Conservation (phyloP, 2,888 invertebrate species). For the Netelia inedita region DNA sequence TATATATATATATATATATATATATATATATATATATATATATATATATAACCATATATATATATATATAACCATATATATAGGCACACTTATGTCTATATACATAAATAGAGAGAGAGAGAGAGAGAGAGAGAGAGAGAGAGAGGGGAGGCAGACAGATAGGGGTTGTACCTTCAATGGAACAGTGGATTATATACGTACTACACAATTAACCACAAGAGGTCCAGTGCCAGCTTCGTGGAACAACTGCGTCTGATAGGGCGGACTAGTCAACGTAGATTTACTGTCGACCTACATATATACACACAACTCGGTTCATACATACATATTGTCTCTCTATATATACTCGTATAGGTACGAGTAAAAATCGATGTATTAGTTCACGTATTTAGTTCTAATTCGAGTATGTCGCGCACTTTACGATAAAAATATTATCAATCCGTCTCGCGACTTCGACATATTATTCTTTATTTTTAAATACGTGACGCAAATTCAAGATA, state of each 20-base stretch:
- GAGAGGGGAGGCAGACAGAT: not conserved
- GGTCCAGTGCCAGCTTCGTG: not conserved
- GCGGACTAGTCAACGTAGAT: not conserved
- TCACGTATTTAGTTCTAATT: too few species aligned
- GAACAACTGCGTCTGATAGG: slow-evolving; percentile 29
- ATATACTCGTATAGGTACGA: not conserved
- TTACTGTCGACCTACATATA: not conserved
- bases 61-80: too few species aligned
- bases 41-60: not conserved
- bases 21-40: too few species aligned
- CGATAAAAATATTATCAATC: too few species aligned
- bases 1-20: too few species aligned
- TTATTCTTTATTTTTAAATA: too few species aligned
- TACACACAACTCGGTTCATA: too few species aligned
- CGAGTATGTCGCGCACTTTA: too few species aligned
- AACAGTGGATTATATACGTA: slow-evolving; percentile 12
- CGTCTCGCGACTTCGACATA: too few species aligned
- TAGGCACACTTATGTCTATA: not conserved
- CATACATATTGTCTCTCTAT: not conserved
- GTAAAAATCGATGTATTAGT: not conserved
- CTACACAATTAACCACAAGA: slow-evolving; percentile 33
- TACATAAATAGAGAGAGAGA: not conserved
- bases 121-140: too few species aligned
- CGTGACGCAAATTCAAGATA: too few species aligned
- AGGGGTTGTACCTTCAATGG: not conserved